Conservation (phyloP, 2,888 invertebrate species). For the Pristionchus exspectatus region DNA sequence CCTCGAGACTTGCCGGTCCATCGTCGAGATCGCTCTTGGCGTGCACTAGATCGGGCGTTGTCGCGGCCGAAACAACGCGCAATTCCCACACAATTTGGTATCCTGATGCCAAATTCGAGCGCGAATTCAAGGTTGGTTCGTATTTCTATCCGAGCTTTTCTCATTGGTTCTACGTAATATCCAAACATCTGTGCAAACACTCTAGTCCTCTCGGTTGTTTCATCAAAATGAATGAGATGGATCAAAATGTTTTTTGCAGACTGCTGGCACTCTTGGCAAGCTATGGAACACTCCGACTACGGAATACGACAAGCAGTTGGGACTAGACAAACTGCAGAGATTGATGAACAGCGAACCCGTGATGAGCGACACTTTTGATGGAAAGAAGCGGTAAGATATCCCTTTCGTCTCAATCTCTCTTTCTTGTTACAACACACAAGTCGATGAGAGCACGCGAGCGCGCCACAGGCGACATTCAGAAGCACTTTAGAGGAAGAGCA, state of each 20-base stretch:
- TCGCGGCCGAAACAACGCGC: constrained; percentile 30
- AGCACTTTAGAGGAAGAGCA: background rate
- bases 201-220: background rate
- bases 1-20: constrained; percentile 37
- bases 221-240: background rate
- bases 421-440: constrained; percentile 45
- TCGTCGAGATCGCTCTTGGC: constrained; percentile 26
- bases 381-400: constrained; percentile 69
- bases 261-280: constrained; percentile 69
- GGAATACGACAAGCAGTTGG: constrained; percentile 68
- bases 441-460: constrained; percentile 10
- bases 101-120: constrained; percentile 77
- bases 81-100: constrained; percentile 77
- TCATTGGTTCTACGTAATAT: constrained; percentile 40
- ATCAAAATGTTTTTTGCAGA: constrained; percentile 57
- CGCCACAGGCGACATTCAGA: constrained; percentile 28
- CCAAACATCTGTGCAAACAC: constrained; percentile 47
- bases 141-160: constrained; percentile 24
- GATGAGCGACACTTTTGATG: constrained; percentile 66
- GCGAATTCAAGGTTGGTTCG: constrained; percentile 73
- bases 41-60: constrained; percentile 13
- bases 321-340: constrained; percentile 71
- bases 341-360: constrained; percentile 68
- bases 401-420: background rate
- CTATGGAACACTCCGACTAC: constrained; percentile 67